These are phyloP conservation scores for Drosophila mayaguana DNA, from an alignment of 2,888 invertebrate species.

Conservation along the genomic window DNA sequence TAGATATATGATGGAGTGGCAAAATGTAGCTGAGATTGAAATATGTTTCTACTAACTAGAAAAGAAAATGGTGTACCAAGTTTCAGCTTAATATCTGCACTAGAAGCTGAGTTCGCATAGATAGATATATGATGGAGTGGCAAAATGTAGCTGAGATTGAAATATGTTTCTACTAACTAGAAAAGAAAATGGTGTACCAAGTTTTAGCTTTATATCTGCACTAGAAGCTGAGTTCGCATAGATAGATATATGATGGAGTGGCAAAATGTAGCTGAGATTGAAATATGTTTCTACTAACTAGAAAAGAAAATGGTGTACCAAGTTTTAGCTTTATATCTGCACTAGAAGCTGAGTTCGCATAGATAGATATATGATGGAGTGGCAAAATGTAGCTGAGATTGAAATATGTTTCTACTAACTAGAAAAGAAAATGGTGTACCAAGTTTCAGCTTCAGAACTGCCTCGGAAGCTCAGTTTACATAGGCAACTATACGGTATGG, in stretches of 20 bases:
- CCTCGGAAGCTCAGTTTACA: not conserved
- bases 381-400: not conserved
- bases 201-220: not conserved
- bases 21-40: not conserved
- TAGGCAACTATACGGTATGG: not conserved
- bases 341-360: not conserved
- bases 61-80: too few relatives aligned
- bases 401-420: not conserved
- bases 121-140: not conserved
- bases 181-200: not conserved
- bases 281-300: not conserved
- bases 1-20: not conserved
- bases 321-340: not conserved
- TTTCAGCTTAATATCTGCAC: not conserved
- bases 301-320: not conserved
- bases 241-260: not conserved
- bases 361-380: not conserved
- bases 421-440: not conserved
- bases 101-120: not conserved
- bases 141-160: not conserved
- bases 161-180: not conserved
- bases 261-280: not conserved
- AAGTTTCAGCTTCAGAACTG: not conserved
- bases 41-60: too few relatives aligned
- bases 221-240: not conserved